A percentile compares a stretch with the other conserved stretches of the same genome.
Conservation (phyloP, 1,140 invertebrate genomes). For the Drosophila subobscura region DNA sequence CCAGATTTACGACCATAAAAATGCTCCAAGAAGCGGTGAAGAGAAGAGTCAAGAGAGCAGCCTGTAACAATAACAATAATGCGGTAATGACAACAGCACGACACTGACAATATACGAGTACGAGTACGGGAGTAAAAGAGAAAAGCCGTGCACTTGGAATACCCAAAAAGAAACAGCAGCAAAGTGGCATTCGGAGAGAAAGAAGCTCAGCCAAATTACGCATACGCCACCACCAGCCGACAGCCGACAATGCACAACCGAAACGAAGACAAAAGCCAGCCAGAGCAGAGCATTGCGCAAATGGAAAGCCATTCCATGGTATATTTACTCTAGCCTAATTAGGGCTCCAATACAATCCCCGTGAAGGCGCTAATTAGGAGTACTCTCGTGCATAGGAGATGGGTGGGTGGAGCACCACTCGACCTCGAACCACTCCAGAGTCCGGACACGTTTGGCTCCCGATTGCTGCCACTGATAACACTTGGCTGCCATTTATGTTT, state of each 20-base stretch:
- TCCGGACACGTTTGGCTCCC: constrained; percentile 23
- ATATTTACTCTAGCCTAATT: constrained; percentile 67
- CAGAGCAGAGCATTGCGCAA: constrained; percentile 24
- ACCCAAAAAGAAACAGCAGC: constrained; percentile 25
- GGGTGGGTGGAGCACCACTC: constrained; percentile 37
- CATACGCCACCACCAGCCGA: constrained; percentile 49
- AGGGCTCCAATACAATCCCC: constrained; percentile 25
- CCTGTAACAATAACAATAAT: constrained; percentile 61
- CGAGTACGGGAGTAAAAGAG: constrained; percentile 20
- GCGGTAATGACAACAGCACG: constrained; percentile 63
- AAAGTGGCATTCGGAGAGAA: constrained; percentile 1
- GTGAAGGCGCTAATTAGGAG: constrained; percentile 67
- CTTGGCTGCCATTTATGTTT: constrained; percentile 36
- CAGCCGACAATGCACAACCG: too few relatives aligned
- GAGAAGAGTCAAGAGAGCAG: constrained; percentile 8
- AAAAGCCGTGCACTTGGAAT: constrained; percentile 57
- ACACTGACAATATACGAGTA: constrained; percentile 44
- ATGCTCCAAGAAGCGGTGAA: not conserved
- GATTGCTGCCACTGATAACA: constrained; percentile 36
- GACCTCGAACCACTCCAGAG: constrained; percentile 33
- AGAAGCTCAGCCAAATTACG: constrained; percentile 45
- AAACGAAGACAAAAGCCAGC: too few relatives aligned
- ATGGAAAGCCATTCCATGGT: constrained; percentile 13
- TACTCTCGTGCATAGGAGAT: constrained; percentile 15
- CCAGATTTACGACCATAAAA: constrained; percentile 29